phyloP scores from a whole-genome alignment of 2,888 invertebrate genomes.

The Tetranychus truncatus region DNA sequence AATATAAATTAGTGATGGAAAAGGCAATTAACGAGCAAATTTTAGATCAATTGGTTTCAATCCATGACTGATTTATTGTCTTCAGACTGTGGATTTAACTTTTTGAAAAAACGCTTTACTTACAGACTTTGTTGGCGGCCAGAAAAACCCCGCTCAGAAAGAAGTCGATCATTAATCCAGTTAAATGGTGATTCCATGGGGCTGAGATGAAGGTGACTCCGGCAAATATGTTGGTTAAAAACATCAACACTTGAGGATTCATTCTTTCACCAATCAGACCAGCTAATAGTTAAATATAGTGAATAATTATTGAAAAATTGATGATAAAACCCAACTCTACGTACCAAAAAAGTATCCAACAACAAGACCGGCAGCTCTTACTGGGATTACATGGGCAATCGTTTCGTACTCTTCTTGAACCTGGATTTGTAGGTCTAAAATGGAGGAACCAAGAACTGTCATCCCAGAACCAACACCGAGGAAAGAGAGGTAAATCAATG shows the following conservation, averaged over 20 bases:
- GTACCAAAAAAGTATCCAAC: background rate
- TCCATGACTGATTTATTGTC: no score
- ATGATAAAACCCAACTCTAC: background rate
- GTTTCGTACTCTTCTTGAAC: background rate
- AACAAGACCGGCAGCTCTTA: background rate
- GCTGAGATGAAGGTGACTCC: background rate
- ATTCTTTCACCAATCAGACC: conserved; percentile 5
- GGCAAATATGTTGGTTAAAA: background rate
- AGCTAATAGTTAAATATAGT: background rate
- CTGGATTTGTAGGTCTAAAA: background rate
- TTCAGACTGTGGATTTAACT: no score
- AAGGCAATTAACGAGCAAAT: background rate
- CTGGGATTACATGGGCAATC: background rate
- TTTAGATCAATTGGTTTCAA: background rate
- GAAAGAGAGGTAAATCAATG: background rate
- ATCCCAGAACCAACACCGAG: background rate
- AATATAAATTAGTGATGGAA: background rate
- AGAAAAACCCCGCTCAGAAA: background rate
- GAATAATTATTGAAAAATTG: background rate
- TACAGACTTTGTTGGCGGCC: conserved; percentile 4
- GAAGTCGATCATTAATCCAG: conserved; percentile 1
- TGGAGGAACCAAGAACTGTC: background rate
- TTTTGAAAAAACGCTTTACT: background rate
- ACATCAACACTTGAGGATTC: conserved; percentile 7
- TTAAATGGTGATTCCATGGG: background rate